These are phyloP conservation scores for Dinocampus coccinellae DNA, from an alignment of 2,888 invertebrate genomes.

Conservation along the genomic window DNA sequence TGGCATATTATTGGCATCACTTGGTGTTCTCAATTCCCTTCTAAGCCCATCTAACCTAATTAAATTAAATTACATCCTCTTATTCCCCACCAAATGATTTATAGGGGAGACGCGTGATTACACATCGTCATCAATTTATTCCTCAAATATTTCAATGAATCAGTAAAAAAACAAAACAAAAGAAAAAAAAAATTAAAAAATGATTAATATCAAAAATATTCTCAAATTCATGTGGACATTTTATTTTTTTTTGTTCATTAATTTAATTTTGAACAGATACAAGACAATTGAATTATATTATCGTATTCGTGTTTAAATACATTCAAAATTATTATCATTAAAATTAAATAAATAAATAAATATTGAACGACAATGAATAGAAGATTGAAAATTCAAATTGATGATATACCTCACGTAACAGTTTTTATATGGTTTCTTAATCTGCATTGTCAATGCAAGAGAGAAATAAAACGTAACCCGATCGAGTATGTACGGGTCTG, in stretches of 20 bases:
- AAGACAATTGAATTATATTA: too few species aligned
- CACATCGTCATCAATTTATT: conserved; percentile 37
- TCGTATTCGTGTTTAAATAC: too few species aligned
- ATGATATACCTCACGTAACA: conserved; percentile 53
- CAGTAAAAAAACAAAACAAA: background rate
- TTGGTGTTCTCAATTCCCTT: conserved; percentile 63
- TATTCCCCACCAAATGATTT: conserved; percentile 48
- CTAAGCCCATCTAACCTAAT: conserved; percentile 67
- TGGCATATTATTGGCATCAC: conserved; percentile 54
- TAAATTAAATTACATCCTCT: conserved; percentile 59
- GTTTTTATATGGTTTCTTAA: conserved; percentile 59
- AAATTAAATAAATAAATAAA: background rate
- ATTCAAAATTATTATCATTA: too few species aligned
- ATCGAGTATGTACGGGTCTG: conserved; percentile 56
- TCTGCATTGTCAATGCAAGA: conserved; percentile 42
- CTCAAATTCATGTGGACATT: too few species aligned
- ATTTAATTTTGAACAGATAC: background rate
- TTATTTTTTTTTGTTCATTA: too few species aligned
- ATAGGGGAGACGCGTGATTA: conserved; percentile 31
- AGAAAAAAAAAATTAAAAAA: conserved; percentile 15
- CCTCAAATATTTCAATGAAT: conserved; percentile 16
- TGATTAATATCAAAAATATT: too few species aligned
- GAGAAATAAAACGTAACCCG: conserved; percentile 28
- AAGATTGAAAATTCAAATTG: conserved; percentile 17
- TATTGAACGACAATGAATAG: conserved; percentile 37